phyloP scores from a whole-genome alignment of 2,888 invertebrate species.

The Ischnura elegans region DNA sequence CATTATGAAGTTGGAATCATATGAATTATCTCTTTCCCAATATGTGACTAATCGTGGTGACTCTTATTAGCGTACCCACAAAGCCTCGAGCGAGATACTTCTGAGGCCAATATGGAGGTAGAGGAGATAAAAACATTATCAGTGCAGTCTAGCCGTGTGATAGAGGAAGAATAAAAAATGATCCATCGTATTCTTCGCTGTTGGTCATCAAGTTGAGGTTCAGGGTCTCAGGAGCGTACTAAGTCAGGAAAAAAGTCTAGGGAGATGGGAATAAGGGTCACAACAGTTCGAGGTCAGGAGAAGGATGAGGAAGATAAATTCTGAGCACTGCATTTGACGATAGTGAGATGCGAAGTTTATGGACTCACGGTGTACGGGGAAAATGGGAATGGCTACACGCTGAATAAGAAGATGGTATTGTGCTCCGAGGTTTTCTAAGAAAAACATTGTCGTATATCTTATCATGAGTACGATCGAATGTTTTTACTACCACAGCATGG shows the following conservation, averaged over 20 bases:
- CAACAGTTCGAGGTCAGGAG: slow-evolving; percentile 9
- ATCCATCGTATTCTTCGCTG: neutral
- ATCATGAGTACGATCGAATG: too few species aligned
- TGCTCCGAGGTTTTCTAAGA: neutral
- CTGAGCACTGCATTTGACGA: neutral
- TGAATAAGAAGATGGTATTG: neutral
- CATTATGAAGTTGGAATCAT: too few species aligned
- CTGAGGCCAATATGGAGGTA: neutral
- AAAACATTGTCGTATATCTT: neutral
- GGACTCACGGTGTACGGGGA: neutral
- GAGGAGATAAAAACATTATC: neutral
- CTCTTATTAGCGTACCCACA: too few species aligned
- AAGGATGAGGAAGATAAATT: neutral
- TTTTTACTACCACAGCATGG: too few species aligned
- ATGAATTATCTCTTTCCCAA: too few species aligned
- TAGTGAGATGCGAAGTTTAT: neutral
- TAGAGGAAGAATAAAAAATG: neutral
- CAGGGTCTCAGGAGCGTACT: neutral
- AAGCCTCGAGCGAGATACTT: neutral
- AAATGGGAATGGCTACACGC: neutral
- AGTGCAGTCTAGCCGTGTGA: neutral
- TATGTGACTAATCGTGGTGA: too few species aligned
- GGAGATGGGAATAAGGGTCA: neutral
- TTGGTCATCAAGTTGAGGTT: neutral
- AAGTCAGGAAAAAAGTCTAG: neutral